These are phyloP conservation scores for Sphaerophoria rueppellii DNA, from an alignment of 2,888 invertebrate species.

Conservation along the genomic window DNA sequence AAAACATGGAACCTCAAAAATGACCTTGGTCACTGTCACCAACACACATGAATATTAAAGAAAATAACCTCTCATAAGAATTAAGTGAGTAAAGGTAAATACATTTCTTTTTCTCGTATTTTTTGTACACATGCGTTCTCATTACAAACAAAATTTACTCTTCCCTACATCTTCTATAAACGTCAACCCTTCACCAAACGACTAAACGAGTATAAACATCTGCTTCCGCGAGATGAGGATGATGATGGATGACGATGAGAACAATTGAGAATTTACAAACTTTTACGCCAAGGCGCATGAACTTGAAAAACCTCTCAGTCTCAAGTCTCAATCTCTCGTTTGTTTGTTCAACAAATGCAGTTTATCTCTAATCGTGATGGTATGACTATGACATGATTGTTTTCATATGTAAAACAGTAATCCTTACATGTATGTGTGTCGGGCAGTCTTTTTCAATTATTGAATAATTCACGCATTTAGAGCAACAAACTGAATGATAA, in stretches of 20 bases:
- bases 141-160: not conserved
- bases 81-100: not conserved
- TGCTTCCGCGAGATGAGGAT: conserved; percentile 12
- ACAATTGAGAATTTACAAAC: conserved; percentile 13
- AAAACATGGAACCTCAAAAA: conserved; percentile 5
- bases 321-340: not conserved
- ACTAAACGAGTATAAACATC: conserved; percentile 9
- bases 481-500: too few relatives aligned
- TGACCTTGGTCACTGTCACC: conserved; percentile 71
- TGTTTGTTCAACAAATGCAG: not conserved
- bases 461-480: conserved; percentile 2
- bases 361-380: not conserved
- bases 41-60: conserved; percentile 13
- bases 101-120: not conserved
- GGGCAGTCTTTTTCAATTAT: not conserved
- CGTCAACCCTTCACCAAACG: not conserved
- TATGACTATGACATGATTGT: conserved; percentile 1
- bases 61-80: too few relatives aligned
- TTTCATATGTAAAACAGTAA: too few relatives aligned
- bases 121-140: not conserved
- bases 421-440: too few relatives aligned
- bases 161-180: not conserved
- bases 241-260: too few relatives aligned
- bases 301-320: not conserved
- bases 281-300: conserved; percentile 23